A percentile compares a stretch with the other conserved stretches of the same genome.
phyloP scores from a whole-genome alignment of 2,113 vertebrate genomes.

The Sorex araneus region DNA sequence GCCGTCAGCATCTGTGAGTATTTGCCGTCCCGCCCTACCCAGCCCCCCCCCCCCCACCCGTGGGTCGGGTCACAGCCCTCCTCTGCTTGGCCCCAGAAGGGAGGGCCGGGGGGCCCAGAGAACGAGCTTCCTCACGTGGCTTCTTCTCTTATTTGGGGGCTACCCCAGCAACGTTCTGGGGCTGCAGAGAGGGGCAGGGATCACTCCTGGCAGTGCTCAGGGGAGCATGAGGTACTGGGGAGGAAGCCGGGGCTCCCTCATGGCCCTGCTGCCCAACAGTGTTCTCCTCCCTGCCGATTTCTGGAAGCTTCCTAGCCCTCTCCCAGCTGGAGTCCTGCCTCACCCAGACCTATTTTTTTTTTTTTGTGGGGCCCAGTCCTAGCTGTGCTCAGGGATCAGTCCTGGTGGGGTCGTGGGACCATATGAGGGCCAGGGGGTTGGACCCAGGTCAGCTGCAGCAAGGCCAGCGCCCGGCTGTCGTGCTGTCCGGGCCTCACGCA shows the following conservation, averaged over 20 bases:
- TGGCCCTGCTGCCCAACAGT: neutral
- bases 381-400: too few relatives aligned
- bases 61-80: neutral
- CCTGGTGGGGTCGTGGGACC: too few relatives aligned
- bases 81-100: neutral
- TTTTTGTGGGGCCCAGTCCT: too few relatives aligned
- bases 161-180: too few relatives aligned
- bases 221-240: too few relatives aligned
- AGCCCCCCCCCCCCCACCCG: neutral
- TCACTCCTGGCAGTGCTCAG: too few relatives aligned
- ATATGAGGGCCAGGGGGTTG: too few relatives aligned
- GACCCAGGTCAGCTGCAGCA: too few relatives aligned
- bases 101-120: neutral
- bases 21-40: neutral
- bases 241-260: too few relatives aligned
- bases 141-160: neutral
- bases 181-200: too few relatives aligned
- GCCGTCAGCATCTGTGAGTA: constrained; percentile 83
- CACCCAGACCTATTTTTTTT: too few relatives aligned
- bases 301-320: neutral
- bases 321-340: neutral
- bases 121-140: neutral
- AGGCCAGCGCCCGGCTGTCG: too few relatives aligned
- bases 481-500: neutral
- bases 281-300: neutral